phyloP scores from a whole-genome alignment of 1,140 invertebrate genomes.

The Adelges cooleyi region DNA sequence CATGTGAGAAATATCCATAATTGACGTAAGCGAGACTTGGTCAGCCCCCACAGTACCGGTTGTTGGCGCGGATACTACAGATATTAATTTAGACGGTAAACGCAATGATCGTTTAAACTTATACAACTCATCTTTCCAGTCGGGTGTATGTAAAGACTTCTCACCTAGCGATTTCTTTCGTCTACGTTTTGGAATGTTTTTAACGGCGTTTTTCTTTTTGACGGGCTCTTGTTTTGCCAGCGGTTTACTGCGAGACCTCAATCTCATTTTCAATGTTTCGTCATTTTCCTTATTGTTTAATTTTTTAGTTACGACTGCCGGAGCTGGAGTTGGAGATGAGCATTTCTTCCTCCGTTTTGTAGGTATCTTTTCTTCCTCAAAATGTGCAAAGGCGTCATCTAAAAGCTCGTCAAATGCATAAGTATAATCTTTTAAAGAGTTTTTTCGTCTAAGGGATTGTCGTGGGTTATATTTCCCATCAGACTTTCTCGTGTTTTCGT shows the following conservation, averaged over 20 bases:
- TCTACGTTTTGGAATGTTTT: constrained; percentile 7
- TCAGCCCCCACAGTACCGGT: background rate
- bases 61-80: constrained; percentile 44
- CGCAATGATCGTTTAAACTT: constrained; percentile 65
- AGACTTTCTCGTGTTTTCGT: background rate
- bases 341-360: background rate
- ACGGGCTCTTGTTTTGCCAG: background rate
- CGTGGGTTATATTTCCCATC: background rate
- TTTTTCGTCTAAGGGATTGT: constrained; percentile 1
- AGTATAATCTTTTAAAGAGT: constrained; percentile 11
- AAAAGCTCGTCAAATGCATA: constrained; percentile 11
- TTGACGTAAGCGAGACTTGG: constrained; percentile 4
- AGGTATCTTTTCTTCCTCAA: background rate
- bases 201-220: constrained; percentile 2
- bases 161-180: constrained; percentile 12
- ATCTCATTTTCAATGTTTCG: background rate
- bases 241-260: constrained; percentile 4
- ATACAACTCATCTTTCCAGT: constrained; percentile 69
- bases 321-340: background rate
- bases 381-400: constrained; percentile 6
- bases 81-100: constrained; percentile 64
- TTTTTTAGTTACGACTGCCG: background rate
- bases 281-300: background rate
- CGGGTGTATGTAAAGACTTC: constrained; percentile 38
- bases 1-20: background rate